Evolutionary conservation across 2,888 invertebrate genomes (phyloP).

Genomic region (Epinotia brunnichana): DNA sequence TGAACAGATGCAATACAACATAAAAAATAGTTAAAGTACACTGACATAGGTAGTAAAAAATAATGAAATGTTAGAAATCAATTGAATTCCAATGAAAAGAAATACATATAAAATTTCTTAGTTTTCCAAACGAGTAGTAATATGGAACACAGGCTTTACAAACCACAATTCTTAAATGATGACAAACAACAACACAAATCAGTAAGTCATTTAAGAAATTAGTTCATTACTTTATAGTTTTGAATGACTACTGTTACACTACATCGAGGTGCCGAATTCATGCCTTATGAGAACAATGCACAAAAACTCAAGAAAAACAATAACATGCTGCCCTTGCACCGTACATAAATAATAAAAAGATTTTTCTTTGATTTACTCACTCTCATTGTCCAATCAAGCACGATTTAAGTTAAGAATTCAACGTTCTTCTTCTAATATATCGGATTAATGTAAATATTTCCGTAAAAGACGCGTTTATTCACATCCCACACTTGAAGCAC

Average conservation of each 20-base stretch:
- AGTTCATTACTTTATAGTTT: not conserved
- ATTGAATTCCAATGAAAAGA: no score
- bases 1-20: not conserved
- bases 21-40: not conserved
- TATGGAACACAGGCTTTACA: not conserved
- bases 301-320: conserved; percentile 35
- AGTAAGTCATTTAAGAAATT: not conserved
- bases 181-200: conserved; percentile 15
- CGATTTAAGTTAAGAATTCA: conserved; percentile 3
- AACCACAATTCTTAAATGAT: conserved; percentile 2
- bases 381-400: conserved; percentile 25
- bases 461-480: conserved; percentile 29
- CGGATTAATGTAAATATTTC: conserved; percentile 14
- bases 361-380: conserved; percentile 24
- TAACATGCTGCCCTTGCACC: conserved; percentile 35
- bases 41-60: not conserved
- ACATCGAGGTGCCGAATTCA: conserved; percentile 11
- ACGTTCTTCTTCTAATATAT: conserved; percentile 8
- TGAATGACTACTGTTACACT: not conserved
- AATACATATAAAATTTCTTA: not conserved
- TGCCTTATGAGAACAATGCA: conserved; percentile 33
- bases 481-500: conserved; percentile 37
- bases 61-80: conserved; percentile 1
- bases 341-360: not conserved
- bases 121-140: not conserved